phyloP scores from a whole-genome alignment of 2,888 invertebrate genomes.

The Hemistola chrysoprasaria region DNA sequence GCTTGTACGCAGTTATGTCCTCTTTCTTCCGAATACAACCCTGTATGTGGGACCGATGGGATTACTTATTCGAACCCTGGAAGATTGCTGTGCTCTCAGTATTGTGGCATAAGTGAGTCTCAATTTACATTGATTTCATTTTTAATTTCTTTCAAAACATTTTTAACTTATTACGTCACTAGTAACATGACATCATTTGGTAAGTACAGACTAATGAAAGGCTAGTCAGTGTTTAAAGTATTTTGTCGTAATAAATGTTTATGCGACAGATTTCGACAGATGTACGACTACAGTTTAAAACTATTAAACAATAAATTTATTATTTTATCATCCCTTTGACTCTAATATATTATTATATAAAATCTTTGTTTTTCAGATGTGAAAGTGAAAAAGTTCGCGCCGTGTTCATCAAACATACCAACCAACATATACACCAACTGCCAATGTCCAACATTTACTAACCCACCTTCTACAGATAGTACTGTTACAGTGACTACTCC shows the following conservation, averaged over 20 bases:
- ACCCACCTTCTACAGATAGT: conserved; percentile 4
- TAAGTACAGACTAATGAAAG: too few relatives aligned
- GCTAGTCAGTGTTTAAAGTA: too few relatives aligned
- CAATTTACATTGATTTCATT: too few relatives aligned
- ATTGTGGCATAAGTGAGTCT: conserved; percentile 60
- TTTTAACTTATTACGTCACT: too few relatives aligned
- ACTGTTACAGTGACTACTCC: not conserved
- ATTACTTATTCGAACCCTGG: conserved; percentile 60
- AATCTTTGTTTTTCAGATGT: conserved; percentile 16
- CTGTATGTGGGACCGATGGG: conserved; percentile 67
- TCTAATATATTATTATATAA: conserved; percentile 31
- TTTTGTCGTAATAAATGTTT: too few relatives aligned
- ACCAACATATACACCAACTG: conserved; percentile 1
- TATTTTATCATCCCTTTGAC: too few relatives aligned
- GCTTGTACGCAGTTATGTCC: conserved; percentile 42
- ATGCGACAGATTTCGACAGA: conserved; percentile 43
- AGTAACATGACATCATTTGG: too few relatives aligned
- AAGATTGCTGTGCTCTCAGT: conserved; percentile 55
- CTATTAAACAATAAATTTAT: too few relatives aligned
- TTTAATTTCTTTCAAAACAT: too few relatives aligned
- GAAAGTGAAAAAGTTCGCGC: conserved; percentile 13
- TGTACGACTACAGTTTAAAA: too few relatives aligned
- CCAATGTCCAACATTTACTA: conserved; percentile 35
- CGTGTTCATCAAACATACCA: conserved; percentile 1
- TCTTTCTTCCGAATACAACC: conserved; percentile 59